Conservation (phyloP, 2,888 invertebrate genomes). For the Hyposoter dolosus region DNA sequence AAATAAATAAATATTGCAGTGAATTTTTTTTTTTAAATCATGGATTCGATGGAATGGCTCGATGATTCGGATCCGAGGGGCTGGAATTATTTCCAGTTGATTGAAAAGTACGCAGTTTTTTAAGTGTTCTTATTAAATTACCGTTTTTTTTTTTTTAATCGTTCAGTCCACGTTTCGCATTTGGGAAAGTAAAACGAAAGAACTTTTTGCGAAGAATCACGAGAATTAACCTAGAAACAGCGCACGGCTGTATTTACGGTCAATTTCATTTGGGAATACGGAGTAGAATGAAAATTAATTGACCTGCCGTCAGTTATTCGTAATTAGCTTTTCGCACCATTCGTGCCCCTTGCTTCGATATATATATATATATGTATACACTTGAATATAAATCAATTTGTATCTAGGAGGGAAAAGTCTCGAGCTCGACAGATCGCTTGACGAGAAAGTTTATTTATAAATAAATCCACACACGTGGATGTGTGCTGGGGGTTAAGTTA, state of each 20-base stretch:
- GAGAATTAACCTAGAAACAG: constrained; percentile 15
- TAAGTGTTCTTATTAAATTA: not conserved
- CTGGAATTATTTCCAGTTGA: not conserved
- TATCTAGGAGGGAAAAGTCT: not conserved
- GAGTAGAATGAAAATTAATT: constrained; percentile 54
- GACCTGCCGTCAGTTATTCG: constrained; percentile 53
- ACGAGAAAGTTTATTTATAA: not conserved
- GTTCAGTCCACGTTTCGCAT: not conserved
- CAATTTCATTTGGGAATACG: constrained; percentile 33
- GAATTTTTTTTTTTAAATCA: not conserved
- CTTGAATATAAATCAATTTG: constrained; percentile 7
- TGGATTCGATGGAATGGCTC: not conserved
- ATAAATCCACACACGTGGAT: not conserved
- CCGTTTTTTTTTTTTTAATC: not conserved
- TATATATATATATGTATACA: constrained; percentile 8
- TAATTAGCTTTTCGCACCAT: constrained; percentile 42
- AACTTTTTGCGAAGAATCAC: not conserved
- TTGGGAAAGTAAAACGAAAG: not conserved
- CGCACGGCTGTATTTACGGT: constrained; percentile 20
- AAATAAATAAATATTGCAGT: too few species aligned
- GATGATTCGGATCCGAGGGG: not conserved
- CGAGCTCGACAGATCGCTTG: not conserved
- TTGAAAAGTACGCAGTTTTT: not conserved
- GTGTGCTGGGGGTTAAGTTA: constrained; percentile 21
- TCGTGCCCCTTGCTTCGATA: constrained; percentile 1